These are phyloP conservation scores for Dryobates pubescens DNA, from an alignment of 2,797 vertebrate genomes.

Conservation along the genomic window DNA sequence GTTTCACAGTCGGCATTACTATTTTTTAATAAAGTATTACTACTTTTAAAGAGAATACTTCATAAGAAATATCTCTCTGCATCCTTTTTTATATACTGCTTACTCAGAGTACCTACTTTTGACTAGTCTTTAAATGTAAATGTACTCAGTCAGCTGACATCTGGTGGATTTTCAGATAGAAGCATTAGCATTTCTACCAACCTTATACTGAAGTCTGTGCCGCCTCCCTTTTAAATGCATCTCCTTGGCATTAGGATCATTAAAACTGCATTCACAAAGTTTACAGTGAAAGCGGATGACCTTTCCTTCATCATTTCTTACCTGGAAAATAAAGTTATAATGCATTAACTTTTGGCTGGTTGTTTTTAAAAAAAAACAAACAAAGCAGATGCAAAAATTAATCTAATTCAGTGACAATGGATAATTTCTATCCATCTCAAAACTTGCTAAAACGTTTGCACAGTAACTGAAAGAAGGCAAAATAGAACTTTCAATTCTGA, in stretches of 20 bases:
- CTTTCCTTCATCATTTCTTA: slow-evolving; percentile 97
- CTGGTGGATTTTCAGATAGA: not conserved
- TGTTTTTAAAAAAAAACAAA: not conserved
- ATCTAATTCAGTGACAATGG: not conserved
- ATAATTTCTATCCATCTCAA: not conserved
- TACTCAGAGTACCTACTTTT: not conserved
- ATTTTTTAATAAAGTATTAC: not conserved
- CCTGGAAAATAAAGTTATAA: slow-evolving; percentile 75
- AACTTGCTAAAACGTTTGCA: not conserved
- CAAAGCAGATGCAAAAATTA: not conserved
- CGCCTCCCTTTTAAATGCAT: slow-evolving; percentile 96
- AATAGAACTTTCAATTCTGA: not conserved
- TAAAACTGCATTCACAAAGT: slow-evolving; percentile 97
- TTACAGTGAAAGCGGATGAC: slow-evolving; percentile 98
- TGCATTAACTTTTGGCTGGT: not conserved
- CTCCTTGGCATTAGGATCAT: slow-evolving; percentile 98
- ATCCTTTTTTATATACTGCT: not conserved
- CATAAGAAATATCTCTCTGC: not conserved
- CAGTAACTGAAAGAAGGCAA: not conserved
- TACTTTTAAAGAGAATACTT: not conserved
- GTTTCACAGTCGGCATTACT: not conserved
- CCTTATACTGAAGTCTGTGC: slow-evolving; percentile 97
- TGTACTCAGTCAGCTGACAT: not conserved
- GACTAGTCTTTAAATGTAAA: not conserved
- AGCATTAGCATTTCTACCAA: slow-evolving; percentile 55